Conservation (phyloP, 1,140 invertebrate genomes). For the Octopus sinensis region DNA sequence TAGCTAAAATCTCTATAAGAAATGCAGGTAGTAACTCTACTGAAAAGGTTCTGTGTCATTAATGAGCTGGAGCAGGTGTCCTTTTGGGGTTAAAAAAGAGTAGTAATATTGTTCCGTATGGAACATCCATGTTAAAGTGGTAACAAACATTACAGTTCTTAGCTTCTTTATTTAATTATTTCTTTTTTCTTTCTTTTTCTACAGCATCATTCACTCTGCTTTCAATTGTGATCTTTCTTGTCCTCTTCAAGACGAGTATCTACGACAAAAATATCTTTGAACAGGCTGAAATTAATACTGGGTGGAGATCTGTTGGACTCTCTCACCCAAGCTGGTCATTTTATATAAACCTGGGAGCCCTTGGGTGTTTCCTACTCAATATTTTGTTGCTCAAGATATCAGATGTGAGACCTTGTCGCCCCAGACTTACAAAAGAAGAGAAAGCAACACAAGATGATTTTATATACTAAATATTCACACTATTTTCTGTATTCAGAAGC, state of each 20-base stretch:
- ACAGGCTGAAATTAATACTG: conserved; percentile 69
- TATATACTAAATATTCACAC: no score
- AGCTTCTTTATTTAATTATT: neutral
- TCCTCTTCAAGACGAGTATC: conserved; percentile 72
- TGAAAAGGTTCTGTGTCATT: no score
- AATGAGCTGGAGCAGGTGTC: no score
- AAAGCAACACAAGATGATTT: no score
- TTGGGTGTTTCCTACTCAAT: conserved; percentile 71
- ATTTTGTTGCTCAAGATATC: conserved; percentile 70
- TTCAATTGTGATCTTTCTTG: conserved; percentile 71
- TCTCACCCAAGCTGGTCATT: conserved; percentile 75
- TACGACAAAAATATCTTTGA: conserved; percentile 74
- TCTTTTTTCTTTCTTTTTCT: conserved; percentile 46
- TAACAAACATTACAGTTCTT: neutral
- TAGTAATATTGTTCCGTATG: no score
- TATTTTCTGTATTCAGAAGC: no score
- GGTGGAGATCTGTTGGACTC: conserved; percentile 70
- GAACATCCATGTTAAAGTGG: no score
- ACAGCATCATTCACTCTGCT: conserved; percentile 71
- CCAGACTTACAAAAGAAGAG: no score
- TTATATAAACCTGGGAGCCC: conserved; percentile 74
- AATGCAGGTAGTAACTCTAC: no score
- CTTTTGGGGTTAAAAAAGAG: no score
- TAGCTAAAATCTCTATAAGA: no score
- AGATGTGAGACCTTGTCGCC: conserved; percentile 17